Base-by-base conservation (phyloP, 1,140 invertebrate genomes). In the Idris sp. region DNA sequence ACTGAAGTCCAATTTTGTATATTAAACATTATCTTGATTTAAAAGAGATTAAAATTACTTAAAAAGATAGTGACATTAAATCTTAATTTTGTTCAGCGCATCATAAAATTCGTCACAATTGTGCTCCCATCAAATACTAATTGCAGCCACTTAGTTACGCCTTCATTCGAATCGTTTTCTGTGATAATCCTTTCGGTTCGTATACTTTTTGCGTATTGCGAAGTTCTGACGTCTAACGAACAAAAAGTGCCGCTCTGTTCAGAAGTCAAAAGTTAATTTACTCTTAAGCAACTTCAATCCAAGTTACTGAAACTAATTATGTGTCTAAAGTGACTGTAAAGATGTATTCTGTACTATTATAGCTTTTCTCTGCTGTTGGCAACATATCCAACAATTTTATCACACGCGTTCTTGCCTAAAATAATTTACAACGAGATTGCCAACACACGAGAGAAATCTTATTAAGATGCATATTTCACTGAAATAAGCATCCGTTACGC, bases 301-400 rank as follows among this genome's bases (percentile, higher is more conserved):
- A 51, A 61, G 46, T 71, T 53, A 31, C 31, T 19, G 68, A 58
- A 72, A 58, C 41, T 64, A 58, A 72, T 72, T 58, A 64, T 44
- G 41, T 43, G 15, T 18, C 40, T 19, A 43, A 72, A 53, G 49
- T 58, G 58, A 72, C 51, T 35, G 41, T 41, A 31, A 64, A 64
- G 58, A 56, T 58, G 40, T 48, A 62, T 56, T 46, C 46, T 31
- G 26, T 15, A 49, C 28, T 35, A 49, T 43, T 41, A 58, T 58
- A n/a, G n/a, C 16, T 8, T n/a, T 26, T 25, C 16, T 14, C 28
- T 49, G 36, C 44, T 2, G 26, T 22, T 43, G 33, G 31, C 31
- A 62, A 40, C 31, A 56, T 35, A 62, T 49, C 38, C 49, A 44
- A 36, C 36, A 54, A 61, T 69, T 56, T 56, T 71, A 46, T 53